Evolutionary conservation across 92 coral and sea anemone species (phyloP).

Genomic region (Nematostella vectensis): DNA sequence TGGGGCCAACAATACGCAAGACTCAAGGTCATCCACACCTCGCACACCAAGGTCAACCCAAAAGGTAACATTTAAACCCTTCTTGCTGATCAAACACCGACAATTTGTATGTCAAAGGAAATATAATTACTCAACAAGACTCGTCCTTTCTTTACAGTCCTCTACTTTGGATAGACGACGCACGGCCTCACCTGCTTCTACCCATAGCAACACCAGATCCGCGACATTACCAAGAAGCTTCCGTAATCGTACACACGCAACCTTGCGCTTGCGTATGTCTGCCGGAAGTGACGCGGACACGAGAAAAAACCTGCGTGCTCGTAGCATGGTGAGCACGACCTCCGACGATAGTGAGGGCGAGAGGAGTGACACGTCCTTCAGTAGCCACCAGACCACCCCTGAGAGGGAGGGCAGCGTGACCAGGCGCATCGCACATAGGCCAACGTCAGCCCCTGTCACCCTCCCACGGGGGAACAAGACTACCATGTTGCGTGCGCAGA

Average conservation of each 20-base stretch:
- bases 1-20: background rate
- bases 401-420: constrained; percentile 32
- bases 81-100: background rate
- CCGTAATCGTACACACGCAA: constrained; percentile 40
- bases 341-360: constrained; percentile 72
- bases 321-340: constrained; percentile 45
- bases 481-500: constrained; percentile 62
- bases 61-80: background rate
- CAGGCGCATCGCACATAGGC: background rate
- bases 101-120: background rate
- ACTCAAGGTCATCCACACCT: background rate
- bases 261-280: constrained; percentile 40
- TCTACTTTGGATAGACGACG: constrained; percentile 45
- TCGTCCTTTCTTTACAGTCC: constrained; percentile 25
- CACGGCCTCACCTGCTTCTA: constrained; percentile 28
- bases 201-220: constrained; percentile 24
- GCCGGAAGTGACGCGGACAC: constrained; percentile 37
- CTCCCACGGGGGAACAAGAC: constrained; percentile 75
- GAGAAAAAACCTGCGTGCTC: constrained; percentile 15
- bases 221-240: constrained; percentile 28
- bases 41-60: background rate
- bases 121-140: no score
- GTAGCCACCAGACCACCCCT: constrained; percentile 24
- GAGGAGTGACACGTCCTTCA: constrained; percentile 32
- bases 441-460: constrained; percentile 16